Evolutionary conservation across 2,113 vertebrate genomes (phyloP).

Genomic region (Camarhynchus parvulus): DNA sequence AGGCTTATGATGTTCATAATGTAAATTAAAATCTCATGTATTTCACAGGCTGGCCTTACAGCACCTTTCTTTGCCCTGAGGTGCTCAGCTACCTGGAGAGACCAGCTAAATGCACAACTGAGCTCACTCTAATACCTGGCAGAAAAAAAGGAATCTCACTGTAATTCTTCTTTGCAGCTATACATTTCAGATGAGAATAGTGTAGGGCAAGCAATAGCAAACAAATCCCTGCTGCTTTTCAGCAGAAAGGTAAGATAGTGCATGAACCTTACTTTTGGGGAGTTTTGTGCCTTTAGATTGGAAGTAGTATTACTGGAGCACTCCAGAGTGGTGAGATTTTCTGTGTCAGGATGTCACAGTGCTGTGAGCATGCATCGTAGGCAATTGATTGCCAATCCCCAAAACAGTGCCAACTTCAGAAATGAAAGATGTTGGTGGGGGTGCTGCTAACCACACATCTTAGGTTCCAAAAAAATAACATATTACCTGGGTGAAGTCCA

Average conservation of each 20-base stretch:
- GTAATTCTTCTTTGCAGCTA: neutral
- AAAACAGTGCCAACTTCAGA: conserved; percentile 50
- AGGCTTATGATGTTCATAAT: neutral
- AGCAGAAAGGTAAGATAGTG: neutral
- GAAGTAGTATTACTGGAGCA: neutral
- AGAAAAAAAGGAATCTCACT: neutral
- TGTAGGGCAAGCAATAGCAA: neutral
- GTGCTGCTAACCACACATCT: conserved; percentile 65
- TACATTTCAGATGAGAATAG: neutral
- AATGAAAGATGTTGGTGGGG: conserved; percentile 59
- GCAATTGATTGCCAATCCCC: conserved; percentile 44
- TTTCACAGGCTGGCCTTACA: neutral
- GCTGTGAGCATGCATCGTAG: neutral
- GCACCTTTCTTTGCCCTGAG: conserved; percentile 4
- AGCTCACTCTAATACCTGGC: neutral
- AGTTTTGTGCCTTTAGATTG: neutral
- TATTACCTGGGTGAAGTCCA: conserved; percentile 68
- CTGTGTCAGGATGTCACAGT: conserved; percentile 38
- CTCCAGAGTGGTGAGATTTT: conserved; percentile 26
- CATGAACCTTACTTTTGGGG: neutral
- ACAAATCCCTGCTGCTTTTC: neutral
- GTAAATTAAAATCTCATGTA: neutral
- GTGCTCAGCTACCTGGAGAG: neutral
- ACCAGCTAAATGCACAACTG: neutral
- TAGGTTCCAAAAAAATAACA: conserved; percentile 56